These are phyloP conservation scores for Chloropsis cyanopogon DNA, from an alignment of 2,113 vertebrate genomes.

Conservation along the genomic window DNA sequence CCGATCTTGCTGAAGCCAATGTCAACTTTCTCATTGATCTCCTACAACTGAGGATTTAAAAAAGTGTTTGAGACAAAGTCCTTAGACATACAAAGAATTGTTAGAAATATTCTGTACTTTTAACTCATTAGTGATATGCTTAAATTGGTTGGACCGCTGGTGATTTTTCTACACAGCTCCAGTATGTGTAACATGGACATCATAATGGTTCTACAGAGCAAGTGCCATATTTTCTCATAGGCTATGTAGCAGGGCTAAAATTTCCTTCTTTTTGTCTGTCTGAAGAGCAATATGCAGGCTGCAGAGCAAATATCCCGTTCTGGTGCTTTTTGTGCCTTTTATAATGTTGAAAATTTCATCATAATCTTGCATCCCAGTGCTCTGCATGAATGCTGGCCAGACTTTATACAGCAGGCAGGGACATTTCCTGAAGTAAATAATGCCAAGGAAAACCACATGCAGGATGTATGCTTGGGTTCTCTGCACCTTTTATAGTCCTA, in stretches of 20 bases:
- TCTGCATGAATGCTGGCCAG: not conserved
- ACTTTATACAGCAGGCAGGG: not conserved
- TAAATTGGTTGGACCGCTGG: not conserved
- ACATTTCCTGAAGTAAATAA: not conserved
- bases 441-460: not conserved
- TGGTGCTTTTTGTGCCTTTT: not conserved
- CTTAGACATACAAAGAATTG: not conserved
- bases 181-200: accelerated
- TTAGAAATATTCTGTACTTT: not conserved
- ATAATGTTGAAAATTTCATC: not conserved
- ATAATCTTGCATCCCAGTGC: not conserved
- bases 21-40: not conserved
- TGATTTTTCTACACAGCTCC: not conserved
- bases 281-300: not conserved
- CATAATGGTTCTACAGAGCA: not conserved
- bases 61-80: not conserved
- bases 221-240: not conserved
- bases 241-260: not conserved
- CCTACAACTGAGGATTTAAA: not conserved
- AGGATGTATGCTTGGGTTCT: not conserved
- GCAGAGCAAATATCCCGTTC: not conserved
- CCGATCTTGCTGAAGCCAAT: not conserved
- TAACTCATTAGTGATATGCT: not conserved
- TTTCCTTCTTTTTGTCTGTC: not conserved
- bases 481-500: not conserved